These are phyloP conservation scores for Cotesia chilonis DNA, from an alignment of 1,140 invertebrate genomes.

Conservation along the genomic window DNA sequence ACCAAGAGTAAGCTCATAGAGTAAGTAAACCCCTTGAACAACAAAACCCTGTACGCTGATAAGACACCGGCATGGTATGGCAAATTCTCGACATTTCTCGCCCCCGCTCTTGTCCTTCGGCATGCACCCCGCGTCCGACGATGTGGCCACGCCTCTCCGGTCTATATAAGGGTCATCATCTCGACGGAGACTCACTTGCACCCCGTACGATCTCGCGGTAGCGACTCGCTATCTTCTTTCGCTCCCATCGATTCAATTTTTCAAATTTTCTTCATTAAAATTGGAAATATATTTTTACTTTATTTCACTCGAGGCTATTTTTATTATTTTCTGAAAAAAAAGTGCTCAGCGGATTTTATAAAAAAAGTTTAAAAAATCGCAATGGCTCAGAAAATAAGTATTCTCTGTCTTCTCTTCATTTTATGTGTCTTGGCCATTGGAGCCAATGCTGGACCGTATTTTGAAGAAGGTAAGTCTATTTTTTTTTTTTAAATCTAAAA, in stretches of 20 bases:
- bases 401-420: slow-evolving; percentile 40
- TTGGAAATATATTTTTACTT: neutral
- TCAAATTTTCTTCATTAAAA: too few species aligned
- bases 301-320: too few species aligned
- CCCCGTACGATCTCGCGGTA: slow-evolving; percentile 36
- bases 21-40: neutral
- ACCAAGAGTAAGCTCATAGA: too few species aligned
- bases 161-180: slow-evolving; percentile 55
- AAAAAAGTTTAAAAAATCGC: slow-evolving; percentile 4
- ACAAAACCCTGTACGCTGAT: neutral
- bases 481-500: neutral
- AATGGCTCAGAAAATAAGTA: slow-evolving; percentile 42
- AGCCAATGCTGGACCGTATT: slow-evolving; percentile 39
- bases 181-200: slow-evolving; percentile 50
- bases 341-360: neutral
- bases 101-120: slow-evolving; percentile 34
- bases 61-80: neutral
- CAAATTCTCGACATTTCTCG: neutral
- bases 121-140: slow-evolving; percentile 41
- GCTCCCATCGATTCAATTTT: neutral
- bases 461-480: slow-evolving; percentile 41
- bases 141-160: slow-evolving; percentile 52
- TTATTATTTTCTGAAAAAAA: too few species aligned
- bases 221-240: slow-evolving; percentile 1
- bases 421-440: slow-evolving; percentile 34